Conservation (phyloP, 2,113 vertebrate genomes). For the Melanerpes formicivorus region DNA sequence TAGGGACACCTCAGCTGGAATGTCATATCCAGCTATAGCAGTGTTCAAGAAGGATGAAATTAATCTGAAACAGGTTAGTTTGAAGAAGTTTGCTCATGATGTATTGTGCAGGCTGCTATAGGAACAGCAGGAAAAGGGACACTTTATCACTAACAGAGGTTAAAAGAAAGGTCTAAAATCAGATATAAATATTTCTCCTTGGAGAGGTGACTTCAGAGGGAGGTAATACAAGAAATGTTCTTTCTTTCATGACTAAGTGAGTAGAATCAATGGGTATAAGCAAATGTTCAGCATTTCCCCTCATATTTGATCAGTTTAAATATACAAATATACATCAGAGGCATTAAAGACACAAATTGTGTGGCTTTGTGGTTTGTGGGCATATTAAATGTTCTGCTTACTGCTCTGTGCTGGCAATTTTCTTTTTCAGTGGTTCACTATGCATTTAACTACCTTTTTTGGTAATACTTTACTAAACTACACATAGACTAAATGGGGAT, state of each 20-base stretch:
- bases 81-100: background rate
- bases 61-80: background rate
- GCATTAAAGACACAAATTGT: background rate
- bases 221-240: background rate
- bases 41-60: background rate
- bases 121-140: background rate
- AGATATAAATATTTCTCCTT: background rate
- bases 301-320: background rate
- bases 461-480: background rate
- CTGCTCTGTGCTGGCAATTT: background rate
- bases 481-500: background rate
- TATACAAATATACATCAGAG: background rate
- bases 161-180: background rate
- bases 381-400: background rate
- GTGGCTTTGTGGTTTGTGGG: background rate
- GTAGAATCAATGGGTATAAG: background rate
- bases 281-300: background rate
- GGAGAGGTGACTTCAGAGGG: background rate
- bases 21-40: background rate
- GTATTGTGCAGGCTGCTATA: background rate
- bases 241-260: background rate
- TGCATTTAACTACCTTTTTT: background rate
- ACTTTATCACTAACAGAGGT: background rate
- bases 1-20: background rate
- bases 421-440: background rate